Conservation (phyloP, 64 coral and sea anemone species). For the Stichodactyla mertensii region DNA sequence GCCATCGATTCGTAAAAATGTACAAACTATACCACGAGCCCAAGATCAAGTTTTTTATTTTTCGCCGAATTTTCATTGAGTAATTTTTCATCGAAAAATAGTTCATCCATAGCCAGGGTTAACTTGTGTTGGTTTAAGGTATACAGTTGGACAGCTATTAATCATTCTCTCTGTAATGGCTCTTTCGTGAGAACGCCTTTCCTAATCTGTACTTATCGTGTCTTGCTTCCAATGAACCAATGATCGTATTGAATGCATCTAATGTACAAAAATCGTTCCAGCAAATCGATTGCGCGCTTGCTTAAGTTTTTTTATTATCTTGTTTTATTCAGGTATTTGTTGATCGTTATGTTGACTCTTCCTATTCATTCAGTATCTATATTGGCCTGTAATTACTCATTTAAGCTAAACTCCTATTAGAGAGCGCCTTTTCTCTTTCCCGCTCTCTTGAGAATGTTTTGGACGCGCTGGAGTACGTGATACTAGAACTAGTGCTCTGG, state of each 20-base stretch:
- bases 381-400: conserved; percentile 3
- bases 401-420: background rate
- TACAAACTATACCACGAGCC: too few species aligned
- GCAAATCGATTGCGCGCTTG: conserved; percentile 4
- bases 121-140: background rate
- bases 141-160: background rate
- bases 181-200: background rate
- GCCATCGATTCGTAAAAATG: too few species aligned
- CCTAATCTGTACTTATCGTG: background rate
- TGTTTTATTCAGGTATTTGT: background rate
- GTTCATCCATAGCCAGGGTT: background rate
- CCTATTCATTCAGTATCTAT: background rate
- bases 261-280: background rate
- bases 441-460: background rate
- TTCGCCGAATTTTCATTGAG: background rate
- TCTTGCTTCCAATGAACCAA: background rate
- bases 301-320: background rate
- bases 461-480: background rate
- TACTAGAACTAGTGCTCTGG: too few species aligned
- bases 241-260: background rate
- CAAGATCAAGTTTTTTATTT: too few species aligned
- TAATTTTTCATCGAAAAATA: conserved; percentile 1
- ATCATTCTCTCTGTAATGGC: background rate
- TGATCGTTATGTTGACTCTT: background rate
- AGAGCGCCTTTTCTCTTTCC: background rate